Evolutionary conservation across 2,888 invertebrate genomes (phyloP), one percentile per base, ranked within the genome.

Genomic region (Dicycla oo): DNA sequence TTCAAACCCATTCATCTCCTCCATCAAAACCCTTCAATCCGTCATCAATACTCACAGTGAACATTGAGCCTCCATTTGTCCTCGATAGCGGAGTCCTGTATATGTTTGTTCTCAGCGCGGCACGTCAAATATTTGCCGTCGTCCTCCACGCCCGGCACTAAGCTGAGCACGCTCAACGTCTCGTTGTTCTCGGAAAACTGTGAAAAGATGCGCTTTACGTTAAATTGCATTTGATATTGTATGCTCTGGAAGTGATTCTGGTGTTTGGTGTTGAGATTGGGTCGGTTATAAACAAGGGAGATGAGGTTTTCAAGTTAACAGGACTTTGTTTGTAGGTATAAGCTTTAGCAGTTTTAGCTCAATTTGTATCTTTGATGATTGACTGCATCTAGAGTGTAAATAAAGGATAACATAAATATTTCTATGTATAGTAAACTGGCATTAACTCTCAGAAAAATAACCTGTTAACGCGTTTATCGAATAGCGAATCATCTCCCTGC

Each of bases 101-200:
- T 98, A 94, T 97, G 97, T 91, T 98, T 98, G 97, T 98, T 98
- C 95, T 98, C 98, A 65, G 98, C 98, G 86, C 98, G 97, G 93
- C 98, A 98, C 84, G 98, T 98, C 94, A 98, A 97, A 96, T 98
- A 98, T 96, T 98, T 98, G 87, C 98, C 98, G 92, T 98, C 98
- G 94, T 98, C 98, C 89, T 98, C 98, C 88, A 98, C 98, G 86
- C 97, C 97, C 73, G 98, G 98, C 86, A 97, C 97, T 92, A 98
- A 97, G 87, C 97, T 97, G 87, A 98, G 96, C 89, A 98, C 97
- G 95, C 98, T 98, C 87, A 98, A 96, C 75, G 97, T 98, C 92
- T 97, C 97, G 96, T 98, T 98, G 96, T 98, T 98, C 93, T 98
- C 97, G 62, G 98, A 97, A 94, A 97, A 98, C 98, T 98, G 97